Conservation (phyloP, 2,888 invertebrate species). For the Ennomos fuscantarius region DNA sequence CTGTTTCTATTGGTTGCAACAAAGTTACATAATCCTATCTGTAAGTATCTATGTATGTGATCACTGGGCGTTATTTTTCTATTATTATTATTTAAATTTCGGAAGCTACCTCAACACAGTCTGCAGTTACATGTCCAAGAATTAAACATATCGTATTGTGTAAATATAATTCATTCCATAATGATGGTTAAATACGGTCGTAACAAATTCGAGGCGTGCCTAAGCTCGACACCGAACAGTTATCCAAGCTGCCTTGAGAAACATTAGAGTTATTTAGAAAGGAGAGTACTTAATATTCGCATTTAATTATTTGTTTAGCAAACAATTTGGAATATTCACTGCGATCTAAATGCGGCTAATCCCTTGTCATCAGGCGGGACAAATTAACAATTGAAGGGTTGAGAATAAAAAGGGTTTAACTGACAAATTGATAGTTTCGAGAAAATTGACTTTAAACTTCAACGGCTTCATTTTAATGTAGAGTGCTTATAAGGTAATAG, state of each 20-base stretch:
- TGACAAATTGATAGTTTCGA: no score
- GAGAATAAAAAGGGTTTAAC: no score
- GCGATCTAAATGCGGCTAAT: no score
- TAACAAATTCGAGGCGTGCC: conserved; percentile 36
- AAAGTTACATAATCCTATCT: no score
- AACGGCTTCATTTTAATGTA: no score
- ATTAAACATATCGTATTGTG: conserved; percentile 63
- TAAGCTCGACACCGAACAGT: conserved; percentile 40
- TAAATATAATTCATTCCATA: conserved; percentile 63
- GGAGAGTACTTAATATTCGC: conserved; percentile 29
- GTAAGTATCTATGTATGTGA: no score
- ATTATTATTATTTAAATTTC: conserved; percentile 52
- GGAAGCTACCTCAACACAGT: conserved; percentile 62
- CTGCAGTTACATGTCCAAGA: conserved; percentile 50
- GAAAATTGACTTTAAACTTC: no score
- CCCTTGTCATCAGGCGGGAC: not conserved
- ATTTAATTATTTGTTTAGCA: conserved; percentile 17
- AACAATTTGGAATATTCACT: conserved; percentile 7
- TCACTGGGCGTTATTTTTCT: no score
- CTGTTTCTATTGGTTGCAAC: no score
- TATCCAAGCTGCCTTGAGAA: conserved; percentile 40
- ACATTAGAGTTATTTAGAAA: conserved; percentile 39
- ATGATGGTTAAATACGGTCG: conserved; percentile 56
- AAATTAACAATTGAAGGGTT: no score
- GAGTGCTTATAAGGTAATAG: no score